These are phyloP conservation scores for Cololabis saira DNA, from an alignment of 2,113 vertebrate genomes.

Conservation along the genomic window DNA sequence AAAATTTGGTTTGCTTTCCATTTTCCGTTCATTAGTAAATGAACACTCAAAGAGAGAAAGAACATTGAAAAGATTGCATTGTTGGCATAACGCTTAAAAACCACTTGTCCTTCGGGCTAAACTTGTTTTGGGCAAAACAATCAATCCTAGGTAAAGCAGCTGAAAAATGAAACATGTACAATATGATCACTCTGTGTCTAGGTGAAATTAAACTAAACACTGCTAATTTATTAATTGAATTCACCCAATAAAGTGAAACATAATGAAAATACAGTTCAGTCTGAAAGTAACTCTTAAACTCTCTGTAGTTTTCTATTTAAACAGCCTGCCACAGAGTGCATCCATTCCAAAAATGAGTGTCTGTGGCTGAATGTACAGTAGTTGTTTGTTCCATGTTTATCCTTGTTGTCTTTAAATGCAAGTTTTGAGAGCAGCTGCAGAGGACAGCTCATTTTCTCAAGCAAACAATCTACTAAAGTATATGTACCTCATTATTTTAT, in stretches of 20 bases:
- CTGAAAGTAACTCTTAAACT: background rate
- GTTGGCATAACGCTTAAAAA: no score
- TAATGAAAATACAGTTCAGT: background rate
- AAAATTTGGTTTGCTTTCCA: no score
- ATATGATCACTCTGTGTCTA: no score
- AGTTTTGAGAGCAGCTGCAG: conserved; percentile 9
- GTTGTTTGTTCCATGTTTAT: background rate
- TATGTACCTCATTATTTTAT: conserved; percentile 58
- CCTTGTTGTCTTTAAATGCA: background rate
- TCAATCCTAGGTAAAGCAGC: background rate
- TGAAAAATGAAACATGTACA: no score
- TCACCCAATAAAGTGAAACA: background rate
- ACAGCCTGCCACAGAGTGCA: background rate
- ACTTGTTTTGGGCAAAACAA: background rate
- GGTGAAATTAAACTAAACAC: background rate
- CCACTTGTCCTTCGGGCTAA: no score
- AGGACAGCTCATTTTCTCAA: conserved; percentile 11
- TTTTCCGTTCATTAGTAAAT: no score
- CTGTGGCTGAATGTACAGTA: no score
- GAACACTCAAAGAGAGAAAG: no score
- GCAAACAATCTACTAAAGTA: background rate
- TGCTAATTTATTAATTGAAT: background rate
- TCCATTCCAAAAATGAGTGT: background rate
- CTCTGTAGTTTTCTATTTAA: background rate
- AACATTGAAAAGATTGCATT: no score